Evolutionary conservation across 2,888 invertebrate genomes (phyloP).

Genomic region (Euphydryas editha): DNA sequence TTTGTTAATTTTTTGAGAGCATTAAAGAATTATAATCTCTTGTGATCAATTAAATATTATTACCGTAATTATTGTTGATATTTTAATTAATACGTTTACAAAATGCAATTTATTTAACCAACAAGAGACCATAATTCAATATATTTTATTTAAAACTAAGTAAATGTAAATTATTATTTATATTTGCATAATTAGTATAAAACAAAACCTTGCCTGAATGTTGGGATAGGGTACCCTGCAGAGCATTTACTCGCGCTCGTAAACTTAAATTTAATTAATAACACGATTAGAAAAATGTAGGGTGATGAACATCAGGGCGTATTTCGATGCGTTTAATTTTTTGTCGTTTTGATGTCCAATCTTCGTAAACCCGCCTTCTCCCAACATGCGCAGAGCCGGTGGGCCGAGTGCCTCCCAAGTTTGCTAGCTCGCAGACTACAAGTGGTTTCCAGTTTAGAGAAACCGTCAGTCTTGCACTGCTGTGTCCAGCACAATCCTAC

Average conservation of each 20-base stretch:
- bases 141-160: conserved; percentile 36
- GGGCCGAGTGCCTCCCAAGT: conserved; percentile 76
- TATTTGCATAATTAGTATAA: conserved; percentile 50
- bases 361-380: conserved; percentile 77
- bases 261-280: conserved; percentile 14
- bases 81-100: neutral
- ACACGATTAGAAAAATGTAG: conserved; percentile 46
- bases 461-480: conserved; percentile 81
- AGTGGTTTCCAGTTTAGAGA: conserved; percentile 85
- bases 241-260: conserved; percentile 60
- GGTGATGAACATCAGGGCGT: conserved; percentile 33
- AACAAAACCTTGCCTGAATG: conserved; percentile 92
- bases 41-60: neutral
- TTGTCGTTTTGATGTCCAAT: conserved; percentile 51
- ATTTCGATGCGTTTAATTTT: conserved; percentile 24
- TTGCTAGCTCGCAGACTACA: conserved; percentile 84
- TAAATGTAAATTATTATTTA: conserved; percentile 66
- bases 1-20: neutral
- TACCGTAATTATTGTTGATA: neutral
- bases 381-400: conserved; percentile 81
- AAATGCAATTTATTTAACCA: neutral
- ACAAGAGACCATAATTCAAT: conserved; percentile 3
- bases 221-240: conserved; percentile 99
- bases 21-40: conserved; percentile 50
- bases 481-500: conserved; percentile 89